Conservation (phyloP, 2,888 invertebrate genomes). For the Parapristionchus giblindavisi region DNA sequence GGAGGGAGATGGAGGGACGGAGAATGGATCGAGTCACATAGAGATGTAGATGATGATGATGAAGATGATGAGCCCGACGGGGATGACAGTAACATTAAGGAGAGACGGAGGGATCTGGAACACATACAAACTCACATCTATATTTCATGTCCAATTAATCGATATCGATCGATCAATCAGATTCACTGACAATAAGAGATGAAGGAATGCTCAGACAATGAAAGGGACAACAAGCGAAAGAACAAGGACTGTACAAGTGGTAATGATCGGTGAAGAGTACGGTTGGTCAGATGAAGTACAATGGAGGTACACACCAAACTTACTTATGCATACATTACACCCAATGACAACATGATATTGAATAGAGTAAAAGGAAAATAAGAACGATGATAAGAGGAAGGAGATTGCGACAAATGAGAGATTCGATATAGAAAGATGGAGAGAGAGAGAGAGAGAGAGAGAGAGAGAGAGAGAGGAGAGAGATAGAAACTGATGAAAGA, state of each 20-base stretch:
- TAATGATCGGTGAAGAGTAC: no score
- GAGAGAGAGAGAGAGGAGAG: constrained; percentile 19
- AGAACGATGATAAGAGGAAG: not conserved
- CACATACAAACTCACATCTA: no score
- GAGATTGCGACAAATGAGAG: not conserved
- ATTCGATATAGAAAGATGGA: not conserved
- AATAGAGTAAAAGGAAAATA: not conserved
- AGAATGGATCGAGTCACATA: constrained; percentile 9
- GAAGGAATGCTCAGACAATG: not conserved
- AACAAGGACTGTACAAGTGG: not conserved
- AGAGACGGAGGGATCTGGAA: no score
- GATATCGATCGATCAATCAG: no score
- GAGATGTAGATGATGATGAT: constrained; percentile 25
- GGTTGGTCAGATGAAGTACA: no score
- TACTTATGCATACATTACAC: no score
- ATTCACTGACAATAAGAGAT: no score
- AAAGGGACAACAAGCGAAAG: not conserved
- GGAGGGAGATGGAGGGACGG: not conserved
- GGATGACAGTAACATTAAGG: no score
- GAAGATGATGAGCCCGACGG: not conserved
- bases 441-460: not conserved
- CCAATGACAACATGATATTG: no score
- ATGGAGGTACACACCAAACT: no score
- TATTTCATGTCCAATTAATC: no score
- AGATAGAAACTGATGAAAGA: not conserved